Evolutionary conservation across 2,113 vertebrate species (phyloP).

Genomic region (Eulemur macaco): DNA sequence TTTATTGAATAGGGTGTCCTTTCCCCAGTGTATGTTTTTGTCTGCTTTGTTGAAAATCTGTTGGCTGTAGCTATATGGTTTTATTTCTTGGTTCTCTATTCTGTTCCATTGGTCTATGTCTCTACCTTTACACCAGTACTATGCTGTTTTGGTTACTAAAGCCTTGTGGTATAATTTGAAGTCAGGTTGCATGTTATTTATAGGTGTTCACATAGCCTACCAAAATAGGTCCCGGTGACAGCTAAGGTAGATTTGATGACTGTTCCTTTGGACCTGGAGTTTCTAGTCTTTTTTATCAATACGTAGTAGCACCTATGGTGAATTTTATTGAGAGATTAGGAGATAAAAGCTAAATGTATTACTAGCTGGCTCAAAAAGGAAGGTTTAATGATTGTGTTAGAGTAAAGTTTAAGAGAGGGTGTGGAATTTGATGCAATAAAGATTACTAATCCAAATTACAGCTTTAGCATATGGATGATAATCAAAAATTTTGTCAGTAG

Average conservation of each 20-base stretch:
- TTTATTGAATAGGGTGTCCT: too few species aligned
- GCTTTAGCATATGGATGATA: conserved; percentile 26
- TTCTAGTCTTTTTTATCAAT: neutral
- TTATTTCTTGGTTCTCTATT: too few species aligned
- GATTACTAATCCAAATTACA: conserved; percentile 45
- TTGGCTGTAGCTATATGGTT: too few species aligned
- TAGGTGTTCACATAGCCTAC: neutral
- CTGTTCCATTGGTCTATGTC: too few species aligned
- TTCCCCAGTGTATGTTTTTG: too few species aligned
- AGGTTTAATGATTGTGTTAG: neutral
- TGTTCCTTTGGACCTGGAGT: neutral
- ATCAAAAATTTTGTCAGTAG: neutral
- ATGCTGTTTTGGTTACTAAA: too few species aligned
- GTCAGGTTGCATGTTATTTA: neutral
- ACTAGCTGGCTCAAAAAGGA: neutral
- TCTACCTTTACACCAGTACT: too few species aligned
- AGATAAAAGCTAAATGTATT: neutral
- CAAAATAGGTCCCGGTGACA: neutral
- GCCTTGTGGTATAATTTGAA: too few species aligned
- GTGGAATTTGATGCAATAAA: conserved; percentile 6
- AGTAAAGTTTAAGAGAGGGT: neutral
- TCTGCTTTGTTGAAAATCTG: too few species aligned
- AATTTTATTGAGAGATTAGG: neutral
- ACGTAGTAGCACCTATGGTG: neutral
- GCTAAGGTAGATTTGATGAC: neutral